phyloP scores from a whole-genome alignment of 2,888 invertebrate species.

The Mamestra brassicae region DNA sequence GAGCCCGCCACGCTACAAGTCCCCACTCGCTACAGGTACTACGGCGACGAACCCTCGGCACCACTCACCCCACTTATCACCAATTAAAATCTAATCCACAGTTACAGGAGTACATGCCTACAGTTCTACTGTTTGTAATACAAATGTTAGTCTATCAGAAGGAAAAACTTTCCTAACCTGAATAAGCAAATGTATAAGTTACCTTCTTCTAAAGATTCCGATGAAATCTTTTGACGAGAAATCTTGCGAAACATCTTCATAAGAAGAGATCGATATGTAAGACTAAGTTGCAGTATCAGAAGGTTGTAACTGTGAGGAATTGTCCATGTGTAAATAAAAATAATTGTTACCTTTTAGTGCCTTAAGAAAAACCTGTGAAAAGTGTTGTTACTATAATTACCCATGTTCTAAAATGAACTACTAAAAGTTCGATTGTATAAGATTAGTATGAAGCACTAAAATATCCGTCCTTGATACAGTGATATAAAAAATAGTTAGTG shows the following conservation, averaged over 20 bases:
- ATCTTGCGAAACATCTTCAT: not conserved
- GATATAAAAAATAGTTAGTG: conserved; percentile 54
- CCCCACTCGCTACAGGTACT: conserved; percentile 83
- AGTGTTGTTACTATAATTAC: conserved; percentile 61
- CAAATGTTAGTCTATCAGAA: not conserved
- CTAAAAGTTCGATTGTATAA: conserved; percentile 40
- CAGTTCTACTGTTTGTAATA: conserved; percentile 13
- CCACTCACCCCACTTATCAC: conserved; percentile 81
- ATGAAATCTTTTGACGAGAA: not conserved
- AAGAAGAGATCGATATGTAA: not conserved
- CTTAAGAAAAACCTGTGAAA: conserved; percentile 69
- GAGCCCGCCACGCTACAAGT: conserved; percentile 75
- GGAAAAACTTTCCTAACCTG: not conserved
- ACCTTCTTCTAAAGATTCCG: not conserved
- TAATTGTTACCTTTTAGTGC: conserved; percentile 76
- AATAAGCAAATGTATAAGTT: conserved; percentile 1
- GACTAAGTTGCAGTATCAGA: conserved; percentile 8
- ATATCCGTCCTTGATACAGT: conserved; percentile 68
- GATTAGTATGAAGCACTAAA: conserved; percentile 47
- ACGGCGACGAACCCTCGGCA: conserved; percentile 79
- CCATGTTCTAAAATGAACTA: conserved; percentile 43
- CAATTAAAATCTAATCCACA: conserved; percentile 71
- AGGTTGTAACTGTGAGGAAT: conserved; percentile 37
- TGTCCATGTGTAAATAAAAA: conserved; percentile 68
- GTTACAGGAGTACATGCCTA: conserved; percentile 8